These are phyloP conservation scores for Epinotia nisella DNA, from an alignment of 2,888 invertebrate genomes.

Conservation along the genomic window DNA sequence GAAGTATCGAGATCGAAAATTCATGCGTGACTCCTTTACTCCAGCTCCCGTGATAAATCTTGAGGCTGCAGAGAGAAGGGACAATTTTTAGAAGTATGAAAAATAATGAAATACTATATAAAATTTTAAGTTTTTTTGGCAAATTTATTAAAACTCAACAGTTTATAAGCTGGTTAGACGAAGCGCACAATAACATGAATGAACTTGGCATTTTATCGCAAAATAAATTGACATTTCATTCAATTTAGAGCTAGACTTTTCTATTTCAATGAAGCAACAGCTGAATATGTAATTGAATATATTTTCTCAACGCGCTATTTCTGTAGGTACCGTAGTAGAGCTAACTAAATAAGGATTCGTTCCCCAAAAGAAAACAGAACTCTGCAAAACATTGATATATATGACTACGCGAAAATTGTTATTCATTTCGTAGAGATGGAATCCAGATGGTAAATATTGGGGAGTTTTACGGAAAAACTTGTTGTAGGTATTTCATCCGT, in stretches of 20 bases:
- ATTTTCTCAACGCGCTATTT: conserved; percentile 65
- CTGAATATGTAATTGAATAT: conserved; percentile 54
- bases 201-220: not conserved
- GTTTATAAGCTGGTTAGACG: not conserved
- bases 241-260: conserved; percentile 12
- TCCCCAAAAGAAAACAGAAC: conserved; percentile 64
- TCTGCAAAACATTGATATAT: conserved; percentile 60
- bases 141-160: too few species aligned
- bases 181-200: not conserved
- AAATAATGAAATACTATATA: not conserved
- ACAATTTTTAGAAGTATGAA: not conserved
- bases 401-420: conserved; percentile 64
- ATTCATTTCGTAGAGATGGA: conserved; percentile 61
- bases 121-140: not conserved
- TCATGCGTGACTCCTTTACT: conserved; percentile 58
- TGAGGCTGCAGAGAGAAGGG: conserved; percentile 43
- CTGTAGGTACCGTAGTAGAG: conserved; percentile 45
- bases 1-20: conserved; percentile 70
- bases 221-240: conserved; percentile 5
- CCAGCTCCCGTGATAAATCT: conserved; percentile 50
- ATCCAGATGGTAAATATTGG: conserved; percentile 64
- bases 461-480: conserved; percentile 57
- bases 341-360: conserved; percentile 67
- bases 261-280: conserved; percentile 61
- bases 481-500: conserved; percentile 57